Evolutionary conservation across 2,113 vertebrate genomes (phyloP), one percentile per base, ranked within the genome.

Genomic region (Eurypyga helias): DNA sequence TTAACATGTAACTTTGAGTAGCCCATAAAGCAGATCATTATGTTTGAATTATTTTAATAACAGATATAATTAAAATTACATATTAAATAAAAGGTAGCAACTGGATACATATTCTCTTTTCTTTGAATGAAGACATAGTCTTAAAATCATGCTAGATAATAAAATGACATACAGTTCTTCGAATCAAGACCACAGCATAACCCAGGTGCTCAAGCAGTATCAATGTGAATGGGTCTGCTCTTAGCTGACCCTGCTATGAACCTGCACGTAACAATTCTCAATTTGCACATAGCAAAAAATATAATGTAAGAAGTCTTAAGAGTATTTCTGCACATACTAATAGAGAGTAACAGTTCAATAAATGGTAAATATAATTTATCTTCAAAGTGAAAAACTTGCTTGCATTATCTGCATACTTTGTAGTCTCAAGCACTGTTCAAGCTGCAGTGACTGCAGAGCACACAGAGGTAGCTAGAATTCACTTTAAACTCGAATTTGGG

Each of bases 221-320:
- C 36, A 29, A 11, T 14, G 25, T 25, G 46, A 64, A 83, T 17
- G 2, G 3, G 13, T 38, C 11, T n/a, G 34, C 31, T 81, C 28
- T 31, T 28, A 69, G 6, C 11, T 52, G 11, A 57, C 41, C 43
- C 23, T 25, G 3, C 18, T 79, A 66, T 17, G 75, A 77, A 66
- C 11, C 23, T 58, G 25, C 41, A 66, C 0, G 0, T 33, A 13
- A 57, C 1, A 2, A 65, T 19, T 70, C 69, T 2, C 11, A 78
- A 43, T 60, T 62, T 9, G 8, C 36, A 58, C 2, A 3, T 5
- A 90, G 61, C 25, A 52, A 24, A 31, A 65, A 69, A 62, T 12
- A 29, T 15, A 52, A 77, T 4, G 7, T 18, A 93, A 26, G n/a
- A 81, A 26, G 11, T 26, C 21, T 49, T 34, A 79, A 5, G 38